A percentile compares a stretch with the other conserved stretches of the same genome.
Conservation (phyloP, 2,888 invertebrate genomes). For the Nephrotoma guestfalica region DNA sequence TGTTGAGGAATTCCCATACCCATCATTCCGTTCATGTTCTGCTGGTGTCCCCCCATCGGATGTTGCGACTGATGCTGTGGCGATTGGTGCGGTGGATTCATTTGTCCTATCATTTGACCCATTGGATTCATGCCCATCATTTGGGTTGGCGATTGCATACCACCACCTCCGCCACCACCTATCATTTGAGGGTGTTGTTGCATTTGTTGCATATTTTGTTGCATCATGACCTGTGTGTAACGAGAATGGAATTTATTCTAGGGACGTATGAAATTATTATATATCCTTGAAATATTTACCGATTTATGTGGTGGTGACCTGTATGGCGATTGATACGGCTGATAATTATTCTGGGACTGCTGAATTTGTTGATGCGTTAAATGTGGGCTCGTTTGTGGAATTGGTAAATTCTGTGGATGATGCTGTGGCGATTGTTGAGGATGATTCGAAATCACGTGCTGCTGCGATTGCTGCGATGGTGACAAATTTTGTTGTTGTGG, state of each 20-base stretch:
- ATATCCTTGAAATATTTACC: not conserved
- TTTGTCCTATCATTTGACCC: slow-evolving; percentile 9
- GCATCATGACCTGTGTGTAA: slow-evolving; percentile 1
- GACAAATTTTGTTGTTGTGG: slow-evolving; percentile 19
- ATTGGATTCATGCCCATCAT: slow-evolving; percentile 7
- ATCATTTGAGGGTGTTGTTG: slow-evolving; percentile 14
- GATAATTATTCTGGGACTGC: slow-evolving; percentile 31
- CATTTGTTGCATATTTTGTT: slow-evolving; percentile 20
- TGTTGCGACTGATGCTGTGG: slow-evolving; percentile 26
- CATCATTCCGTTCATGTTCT: slow-evolving; percentile 27
- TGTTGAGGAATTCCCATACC: slow-evolving; percentile 29
- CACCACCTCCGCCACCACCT: not conserved
- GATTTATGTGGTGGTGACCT: slow-evolving; percentile 34
- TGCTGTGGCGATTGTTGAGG: slow-evolving; percentile 24
- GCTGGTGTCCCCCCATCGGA: slow-evolving; percentile 10
- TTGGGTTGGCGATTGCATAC: slow-evolving; percentile 12
- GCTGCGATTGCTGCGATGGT: slow-evolving; percentile 30
- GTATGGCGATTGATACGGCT: slow-evolving; percentile 35
- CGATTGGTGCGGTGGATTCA: slow-evolving; percentile 20
- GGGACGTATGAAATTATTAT: not conserved
- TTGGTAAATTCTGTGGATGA: slow-evolving; percentile 11
- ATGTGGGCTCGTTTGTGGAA: slow-evolving; percentile 11
- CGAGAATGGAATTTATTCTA: not conserved
- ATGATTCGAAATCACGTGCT: slow-evolving; percentile 33
- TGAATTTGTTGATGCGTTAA: slow-evolving; percentile 27